phyloP scores from a whole-genome alignment of 2,113 vertebrate species.

The Albula glossodonta region DNA sequence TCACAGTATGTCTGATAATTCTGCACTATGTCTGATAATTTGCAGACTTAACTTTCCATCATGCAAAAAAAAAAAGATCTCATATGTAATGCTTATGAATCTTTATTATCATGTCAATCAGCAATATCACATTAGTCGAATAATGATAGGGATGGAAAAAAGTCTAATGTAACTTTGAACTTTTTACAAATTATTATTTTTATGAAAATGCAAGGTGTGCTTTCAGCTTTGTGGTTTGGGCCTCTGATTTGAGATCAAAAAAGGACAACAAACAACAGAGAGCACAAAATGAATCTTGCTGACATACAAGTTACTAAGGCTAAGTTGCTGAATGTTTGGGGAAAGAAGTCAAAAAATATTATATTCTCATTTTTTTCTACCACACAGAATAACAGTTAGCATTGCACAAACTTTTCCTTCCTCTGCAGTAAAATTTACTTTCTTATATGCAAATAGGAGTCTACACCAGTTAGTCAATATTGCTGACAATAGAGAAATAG shows the following conservation, averaged over 20 bases:
- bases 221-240: constrained; percentile 53
- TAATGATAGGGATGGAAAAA: background rate
- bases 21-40: too few species aligned
- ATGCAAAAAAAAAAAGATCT: background rate
- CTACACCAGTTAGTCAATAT: background rate
- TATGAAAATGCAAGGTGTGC: background rate
- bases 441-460: background rate
- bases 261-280: constrained; percentile 55
- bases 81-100: background rate
- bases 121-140: background rate
- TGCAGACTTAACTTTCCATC: background rate
- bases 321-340: background rate
- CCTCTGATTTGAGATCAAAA: constrained; percentile 67
- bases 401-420: background rate
- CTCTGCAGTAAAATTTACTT: background rate
- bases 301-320: constrained; percentile 44
- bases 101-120: background rate
- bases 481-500: background rate
- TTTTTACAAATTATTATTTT: background rate
- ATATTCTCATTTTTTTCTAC: background rate
- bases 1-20: too few species aligned
- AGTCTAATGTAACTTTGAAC: background rate
- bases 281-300: constrained; percentile 65
- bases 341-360: background rate
- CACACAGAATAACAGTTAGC: background rate